Conservation (phyloP, 2,888 invertebrate species). For the Drymonia ruficornis region DNA sequence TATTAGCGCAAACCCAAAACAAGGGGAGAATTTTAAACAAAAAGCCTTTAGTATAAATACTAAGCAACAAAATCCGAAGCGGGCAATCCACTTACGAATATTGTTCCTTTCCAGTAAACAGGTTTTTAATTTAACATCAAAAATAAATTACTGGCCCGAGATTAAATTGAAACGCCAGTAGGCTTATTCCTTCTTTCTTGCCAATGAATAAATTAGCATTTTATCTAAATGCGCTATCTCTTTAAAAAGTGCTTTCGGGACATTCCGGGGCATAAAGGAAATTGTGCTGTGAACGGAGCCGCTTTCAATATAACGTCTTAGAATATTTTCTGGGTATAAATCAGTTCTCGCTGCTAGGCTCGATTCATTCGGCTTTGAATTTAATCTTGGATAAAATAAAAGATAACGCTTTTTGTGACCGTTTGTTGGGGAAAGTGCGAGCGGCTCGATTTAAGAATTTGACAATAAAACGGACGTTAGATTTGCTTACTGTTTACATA, state of each 20-base stretch:
- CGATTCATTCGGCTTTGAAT: conserved; percentile 20
- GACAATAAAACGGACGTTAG: not conserved
- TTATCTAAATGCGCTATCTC: conserved; percentile 77
- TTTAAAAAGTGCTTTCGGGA: conserved; percentile 72
- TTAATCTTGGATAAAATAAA: conserved; percentile 15
- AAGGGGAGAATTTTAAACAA: not conserved
- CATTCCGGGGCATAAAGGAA: conserved; percentile 54
- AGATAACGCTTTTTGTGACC: not conserved
- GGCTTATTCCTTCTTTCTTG: conserved; percentile 68
- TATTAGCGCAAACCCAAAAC: not conserved
- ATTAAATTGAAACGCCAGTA: conserved; percentile 71
- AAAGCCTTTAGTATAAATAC: not conserved
- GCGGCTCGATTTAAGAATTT: not conserved
- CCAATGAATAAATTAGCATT: conserved; percentile 83
- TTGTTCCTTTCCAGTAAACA: conserved; percentile 39
- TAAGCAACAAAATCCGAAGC: conserved; percentile 11
- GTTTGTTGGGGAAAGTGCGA: not conserved
- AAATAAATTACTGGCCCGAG: conserved; percentile 67
- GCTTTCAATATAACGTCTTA: conserved; percentile 39
- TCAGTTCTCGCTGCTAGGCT: conserved; percentile 21
- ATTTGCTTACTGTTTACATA: no score
- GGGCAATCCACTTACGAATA: conserved; percentile 11
- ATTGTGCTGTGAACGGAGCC: conserved; percentile 44
- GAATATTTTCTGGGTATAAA: conserved; percentile 43
- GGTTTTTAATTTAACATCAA: conserved; percentile 66